Evolutionary conservation across 2,888 invertebrate species (phyloP).

Genomic region (Unio delphinus): DNA sequence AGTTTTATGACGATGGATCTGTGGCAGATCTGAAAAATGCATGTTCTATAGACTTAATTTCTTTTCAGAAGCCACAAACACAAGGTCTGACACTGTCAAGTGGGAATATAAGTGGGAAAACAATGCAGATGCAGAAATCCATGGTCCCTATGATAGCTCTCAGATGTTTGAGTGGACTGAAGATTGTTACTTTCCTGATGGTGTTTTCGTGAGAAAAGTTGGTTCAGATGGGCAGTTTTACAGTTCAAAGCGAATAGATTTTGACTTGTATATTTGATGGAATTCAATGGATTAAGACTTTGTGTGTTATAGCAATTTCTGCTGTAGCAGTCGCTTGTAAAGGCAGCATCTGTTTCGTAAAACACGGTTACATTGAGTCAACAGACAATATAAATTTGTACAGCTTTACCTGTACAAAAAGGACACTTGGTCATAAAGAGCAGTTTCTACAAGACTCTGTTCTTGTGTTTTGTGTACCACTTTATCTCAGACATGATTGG

Average conservation of each 20-base stretch:
- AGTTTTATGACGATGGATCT: background rate
- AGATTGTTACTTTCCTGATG: slow-evolving; percentile 83
- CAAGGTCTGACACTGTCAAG: slow-evolving; percentile 72
- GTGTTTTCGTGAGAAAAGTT: slow-evolving; percentile 87
- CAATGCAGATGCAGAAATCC: slow-evolving; percentile 80
- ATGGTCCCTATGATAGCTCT: slow-evolving; percentile 87
- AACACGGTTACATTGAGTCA: too few relatives aligned
- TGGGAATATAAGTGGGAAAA: slow-evolving; percentile 96
- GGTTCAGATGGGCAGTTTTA: slow-evolving; percentile 84
- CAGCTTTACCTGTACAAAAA: too few relatives aligned
- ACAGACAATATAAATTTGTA: too few relatives aligned
- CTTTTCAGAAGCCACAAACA: slow-evolving; percentile 6
- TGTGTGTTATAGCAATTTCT: too few relatives aligned
- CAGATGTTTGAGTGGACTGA: slow-evolving; percentile 92
- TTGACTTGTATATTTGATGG: slow-evolving; percentile 82
- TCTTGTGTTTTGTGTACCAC: too few relatives aligned
- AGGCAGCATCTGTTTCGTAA: too few relatives aligned
- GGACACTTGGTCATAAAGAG: too few relatives aligned
- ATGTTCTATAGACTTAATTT: background rate
- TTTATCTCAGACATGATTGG: too few relatives aligned
- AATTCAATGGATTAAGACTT: slow-evolving; percentile 65
- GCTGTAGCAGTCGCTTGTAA: too few relatives aligned
- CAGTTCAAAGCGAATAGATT: slow-evolving; percentile 90
- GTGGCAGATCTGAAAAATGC: background rate
- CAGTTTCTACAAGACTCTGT: too few relatives aligned